Conservation (phyloP, 1,140 invertebrate species). For the Vanessa atalanta region DNA sequence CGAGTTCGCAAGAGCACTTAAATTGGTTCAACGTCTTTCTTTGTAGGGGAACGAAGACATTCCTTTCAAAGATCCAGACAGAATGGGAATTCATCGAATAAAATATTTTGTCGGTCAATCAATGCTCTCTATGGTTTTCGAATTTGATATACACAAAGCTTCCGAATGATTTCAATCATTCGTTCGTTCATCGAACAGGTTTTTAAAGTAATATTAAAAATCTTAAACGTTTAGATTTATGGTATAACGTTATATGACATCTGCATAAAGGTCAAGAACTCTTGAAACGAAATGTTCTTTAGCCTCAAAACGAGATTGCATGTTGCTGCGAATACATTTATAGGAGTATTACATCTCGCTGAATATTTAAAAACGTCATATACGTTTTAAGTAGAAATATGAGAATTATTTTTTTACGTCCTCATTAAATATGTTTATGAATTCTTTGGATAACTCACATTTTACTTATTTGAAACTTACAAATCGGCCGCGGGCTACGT, state of each 20-base stretch:
- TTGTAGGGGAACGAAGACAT: slow-evolving; percentile 20
- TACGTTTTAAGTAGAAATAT: neutral
- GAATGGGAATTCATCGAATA: neutral
- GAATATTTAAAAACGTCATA: neutral
- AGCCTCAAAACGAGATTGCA: slow-evolving; percentile 19
- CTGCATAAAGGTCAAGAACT: slow-evolving; percentile 23
- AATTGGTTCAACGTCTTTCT: slow-evolving; percentile 37
- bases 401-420: neutral
- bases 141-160: slow-evolving; percentile 18
- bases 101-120: slow-evolving; percentile 22
- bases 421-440: neutral
- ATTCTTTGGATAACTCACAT: neutral
- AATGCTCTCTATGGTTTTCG: slow-evolving; percentile 7
- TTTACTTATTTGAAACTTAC: neutral
- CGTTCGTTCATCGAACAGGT: slow-evolving; percentile 4
- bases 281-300: slow-evolving; percentile 26
- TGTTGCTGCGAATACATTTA: slow-evolving; percentile 7
- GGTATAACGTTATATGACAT: slow-evolving; percentile 17
- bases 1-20: slow-evolving; percentile 29
- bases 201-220: neutral
- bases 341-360: slow-evolving; percentile 10
- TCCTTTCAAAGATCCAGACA: slow-evolving; percentile 20
- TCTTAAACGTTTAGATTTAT: neutral
- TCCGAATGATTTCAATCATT: neutral
- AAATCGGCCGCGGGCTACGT: neutral